Conservation (phyloP, 2,888 invertebrate species). For the Dimorphilus gyrociliatus region DNA sequence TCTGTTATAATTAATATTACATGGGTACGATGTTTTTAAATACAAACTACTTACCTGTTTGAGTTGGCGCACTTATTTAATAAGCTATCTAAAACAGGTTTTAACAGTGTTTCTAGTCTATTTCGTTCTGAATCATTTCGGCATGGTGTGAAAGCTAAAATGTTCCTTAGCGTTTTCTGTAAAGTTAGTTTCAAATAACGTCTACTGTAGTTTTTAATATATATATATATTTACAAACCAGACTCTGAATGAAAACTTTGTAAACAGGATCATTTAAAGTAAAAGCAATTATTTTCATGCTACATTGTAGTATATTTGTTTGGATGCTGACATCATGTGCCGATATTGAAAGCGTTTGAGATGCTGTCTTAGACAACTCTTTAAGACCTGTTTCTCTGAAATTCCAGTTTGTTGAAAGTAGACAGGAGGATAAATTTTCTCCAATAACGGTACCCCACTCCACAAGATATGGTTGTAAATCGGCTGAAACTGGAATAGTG, state of each 20-base stretch:
- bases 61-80: slow-evolving; percentile 39
- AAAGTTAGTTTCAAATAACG: too few relatives aligned
- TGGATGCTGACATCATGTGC: slow-evolving; percentile 16
- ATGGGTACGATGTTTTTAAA: background rate
- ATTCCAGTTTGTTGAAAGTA: slow-evolving; percentile 39
- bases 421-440: slow-evolving; percentile 34
- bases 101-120: slow-evolving; percentile 26
- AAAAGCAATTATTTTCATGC: slow-evolving; percentile 34
- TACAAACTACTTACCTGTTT: slow-evolving; percentile 22
- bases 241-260: slow-evolving; percentile 37
- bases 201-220: too few relatives aligned
- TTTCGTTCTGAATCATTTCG: slow-evolving; percentile 20
- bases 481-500: too few relatives aligned
- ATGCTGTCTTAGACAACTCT: slow-evolving; percentile 25
- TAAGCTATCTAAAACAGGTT: slow-evolving; percentile 35
- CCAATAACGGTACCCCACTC: too few relatives aligned
- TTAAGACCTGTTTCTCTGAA: slow-evolving; percentile 31
- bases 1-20: slow-evolving; percentile 12
- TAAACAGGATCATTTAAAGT: slow-evolving; percentile 39
- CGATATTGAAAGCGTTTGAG: slow-evolving; percentile 19
- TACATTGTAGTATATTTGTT: slow-evolving; percentile 26
- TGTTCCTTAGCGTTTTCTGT: slow-evolving; percentile 25
- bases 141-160: slow-evolving; percentile 28
- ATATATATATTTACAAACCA: slow-evolving; percentile 32
- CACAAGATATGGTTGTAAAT: too few relatives aligned